These are phyloP conservation scores for Peromyscus attwateri DNA, from an alignment of 2,797 vertebrate genomes.

Conservation along the genomic window DNA sequence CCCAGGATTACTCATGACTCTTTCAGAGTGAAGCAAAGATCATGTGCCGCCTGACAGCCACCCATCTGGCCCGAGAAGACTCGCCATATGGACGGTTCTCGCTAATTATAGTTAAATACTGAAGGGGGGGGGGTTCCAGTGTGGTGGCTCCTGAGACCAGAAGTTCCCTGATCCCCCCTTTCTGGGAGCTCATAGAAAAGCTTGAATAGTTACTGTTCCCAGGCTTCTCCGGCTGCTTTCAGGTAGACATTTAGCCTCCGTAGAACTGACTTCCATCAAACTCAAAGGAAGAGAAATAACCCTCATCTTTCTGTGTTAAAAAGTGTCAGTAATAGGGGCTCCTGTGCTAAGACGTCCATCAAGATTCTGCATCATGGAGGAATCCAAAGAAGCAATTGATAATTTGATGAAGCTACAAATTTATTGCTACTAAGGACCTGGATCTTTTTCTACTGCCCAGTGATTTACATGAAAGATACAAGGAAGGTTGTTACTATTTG, in stretches of 20 bases:
- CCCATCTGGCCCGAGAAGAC: conserved; percentile 89
- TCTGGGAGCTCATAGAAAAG: not conserved
- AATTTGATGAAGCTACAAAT: not conserved
- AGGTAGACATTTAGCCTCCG: not conserved
- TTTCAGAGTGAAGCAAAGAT: conserved; percentile 89
- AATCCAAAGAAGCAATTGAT: conserved; percentile 5
- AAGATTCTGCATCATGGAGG: not conserved
- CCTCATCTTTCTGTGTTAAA: not conserved
- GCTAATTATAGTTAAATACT: conserved; percentile 88
- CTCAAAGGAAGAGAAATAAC: not conserved
- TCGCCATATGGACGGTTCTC: conserved; percentile 88
- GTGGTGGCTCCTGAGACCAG: conserved; percentile 27
- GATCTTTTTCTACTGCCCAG: not conserved
- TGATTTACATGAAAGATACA: not conserved
- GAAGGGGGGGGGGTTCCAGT: conserved; percentile 79
- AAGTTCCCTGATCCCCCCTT: conserved; percentile 24
- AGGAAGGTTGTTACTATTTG: not conserved
- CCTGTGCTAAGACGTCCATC: not conserved
- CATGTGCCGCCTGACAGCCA: conserved; percentile 88
- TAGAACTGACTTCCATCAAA: not conserved
- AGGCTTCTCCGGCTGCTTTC: not conserved
- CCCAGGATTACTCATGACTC: conserved; percentile 89
- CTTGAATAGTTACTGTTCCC: not conserved
- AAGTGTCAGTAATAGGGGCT: not conserved
- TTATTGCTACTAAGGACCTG: not conserved